Percentiles rank a stretch among this genome's conserved stretches.
These are phyloP conservation scores for Lonchura striata DNA, from an alignment of 2,113 vertebrate genomes.

Conservation along the genomic window DNA sequence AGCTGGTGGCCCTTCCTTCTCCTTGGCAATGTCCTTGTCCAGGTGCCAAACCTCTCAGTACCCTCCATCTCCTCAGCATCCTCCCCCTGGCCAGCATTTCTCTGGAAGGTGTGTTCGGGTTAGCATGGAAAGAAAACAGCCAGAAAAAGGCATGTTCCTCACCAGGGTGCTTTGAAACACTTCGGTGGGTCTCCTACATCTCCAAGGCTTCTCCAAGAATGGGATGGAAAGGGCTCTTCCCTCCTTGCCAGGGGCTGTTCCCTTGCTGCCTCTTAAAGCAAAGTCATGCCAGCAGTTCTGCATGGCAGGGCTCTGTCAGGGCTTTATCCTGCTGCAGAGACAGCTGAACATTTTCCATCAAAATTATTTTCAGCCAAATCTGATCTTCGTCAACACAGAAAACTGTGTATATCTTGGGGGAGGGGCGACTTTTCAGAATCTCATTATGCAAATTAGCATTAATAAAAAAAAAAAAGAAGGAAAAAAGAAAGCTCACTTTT, in stretches of 20 bases:
- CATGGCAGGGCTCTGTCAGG: neutral
- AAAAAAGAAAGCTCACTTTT: neutral
- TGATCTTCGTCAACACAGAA: neutral
- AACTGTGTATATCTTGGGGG: neutral
- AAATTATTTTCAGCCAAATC: conserved; percentile 16
- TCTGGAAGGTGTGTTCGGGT: neutral
- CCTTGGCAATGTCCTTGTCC: neutral
- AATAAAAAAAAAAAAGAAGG: neutral
- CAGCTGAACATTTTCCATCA: conserved; percentile 5
- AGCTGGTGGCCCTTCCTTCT: neutral
- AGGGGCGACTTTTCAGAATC: neutral
- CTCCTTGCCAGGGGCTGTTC: neutral
- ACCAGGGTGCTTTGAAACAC: neutral
- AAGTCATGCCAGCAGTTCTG: neutral
- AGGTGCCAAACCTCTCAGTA: accelerated
- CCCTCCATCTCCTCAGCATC: neutral
- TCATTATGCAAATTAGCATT: neutral
- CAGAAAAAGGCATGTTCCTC: neutral
- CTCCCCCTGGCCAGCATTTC: neutral
- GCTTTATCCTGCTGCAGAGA: neutral
- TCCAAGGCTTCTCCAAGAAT: neutral
- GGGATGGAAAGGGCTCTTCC: neutral
- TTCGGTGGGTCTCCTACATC: neutral
- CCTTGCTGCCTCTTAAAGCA: neutral
- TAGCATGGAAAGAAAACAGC: neutral